Evolutionary conservation across 2,797 vertebrate species (phyloP).

Genomic region (Lagorchestes hirsutus): DNA sequence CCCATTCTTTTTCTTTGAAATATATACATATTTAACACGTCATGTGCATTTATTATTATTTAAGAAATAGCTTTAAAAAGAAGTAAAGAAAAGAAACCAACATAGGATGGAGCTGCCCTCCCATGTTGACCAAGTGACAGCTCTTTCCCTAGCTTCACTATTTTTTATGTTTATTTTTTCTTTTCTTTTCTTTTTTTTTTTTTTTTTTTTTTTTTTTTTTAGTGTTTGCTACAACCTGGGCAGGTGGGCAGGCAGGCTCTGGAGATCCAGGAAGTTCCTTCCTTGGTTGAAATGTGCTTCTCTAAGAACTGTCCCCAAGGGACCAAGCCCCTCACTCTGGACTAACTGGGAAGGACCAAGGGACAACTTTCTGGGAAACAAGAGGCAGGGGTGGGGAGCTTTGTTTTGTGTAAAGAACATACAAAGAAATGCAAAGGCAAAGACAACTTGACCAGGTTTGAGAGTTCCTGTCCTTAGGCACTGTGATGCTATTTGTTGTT

Average conservation of each 20-base stretch:
- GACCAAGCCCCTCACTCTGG: conserved; percentile 75
- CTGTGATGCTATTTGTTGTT: conserved; percentile 81
- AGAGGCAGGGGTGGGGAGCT: conserved; percentile 68
- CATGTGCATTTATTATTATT: conserved; percentile 90
- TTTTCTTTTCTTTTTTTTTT: conserved; percentile 53
- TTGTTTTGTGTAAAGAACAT: conserved; percentile 67
- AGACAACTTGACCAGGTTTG: conserved; percentile 77
- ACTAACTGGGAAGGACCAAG: conserved; percentile 75
- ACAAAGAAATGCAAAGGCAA: conserved; percentile 72
- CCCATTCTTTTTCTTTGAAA: conserved; percentile 88
- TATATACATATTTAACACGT: conserved; percentile 92
- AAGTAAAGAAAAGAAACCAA: conserved; percentile 87
- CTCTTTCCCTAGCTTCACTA: conserved; percentile 61
- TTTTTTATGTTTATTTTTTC: conserved; percentile 10
- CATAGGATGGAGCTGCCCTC: conserved; percentile 82
- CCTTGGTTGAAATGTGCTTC: conserved; percentile 87
- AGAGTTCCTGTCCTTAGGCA: conserved; percentile 82
- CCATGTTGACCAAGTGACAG: conserved; percentile 86
- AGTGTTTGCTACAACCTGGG: conserved; percentile 85
- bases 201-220: conserved; percentile 69
- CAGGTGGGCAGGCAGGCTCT: conserved; percentile 79
- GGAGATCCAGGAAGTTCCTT: conserved; percentile 82
- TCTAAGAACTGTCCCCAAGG: conserved; percentile 83
- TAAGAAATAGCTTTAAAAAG: conserved; percentile 90
- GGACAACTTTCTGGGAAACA: conserved; percentile 79